Percentiles rank a stretch among this genome's conserved stretches.
Conservation (phyloP, 92 coral and sea anemone species). For the Porites evermanni region DNA sequence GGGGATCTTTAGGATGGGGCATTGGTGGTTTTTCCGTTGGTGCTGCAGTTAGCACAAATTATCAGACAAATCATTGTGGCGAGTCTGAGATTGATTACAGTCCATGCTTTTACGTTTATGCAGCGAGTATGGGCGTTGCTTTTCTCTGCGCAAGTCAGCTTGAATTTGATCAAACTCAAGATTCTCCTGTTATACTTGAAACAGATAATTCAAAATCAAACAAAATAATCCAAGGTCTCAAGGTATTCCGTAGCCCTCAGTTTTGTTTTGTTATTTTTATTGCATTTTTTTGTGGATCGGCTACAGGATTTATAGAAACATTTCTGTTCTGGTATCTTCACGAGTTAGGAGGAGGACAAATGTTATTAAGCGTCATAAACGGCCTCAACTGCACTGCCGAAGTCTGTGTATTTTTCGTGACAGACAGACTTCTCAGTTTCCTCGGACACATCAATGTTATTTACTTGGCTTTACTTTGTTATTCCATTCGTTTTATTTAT, state of each 20-base stretch:
- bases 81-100: slow-evolving; percentile 78
- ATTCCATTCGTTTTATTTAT: slow-evolving; percentile 80
- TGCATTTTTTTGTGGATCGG: slow-evolving; percentile 97
- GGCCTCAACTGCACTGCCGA: slow-evolving; percentile 95
- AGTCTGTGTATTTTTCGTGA: slow-evolving; percentile 80
- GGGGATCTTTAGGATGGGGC: slow-evolving; percentile 99
- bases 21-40: slow-evolving; percentile 96
- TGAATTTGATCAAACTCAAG: slow-evolving; percentile 59
- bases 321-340: slow-evolving; percentile 96
- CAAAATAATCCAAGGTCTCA: slow-evolving; percentile 61
- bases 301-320: slow-evolving; percentile 96
- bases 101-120: slow-evolving; percentile 90
- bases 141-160: slow-evolving; percentile 86
- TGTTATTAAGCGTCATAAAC: slow-evolving; percentile 85
- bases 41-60: slow-evolving; percentile 86
- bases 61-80: slow-evolving; percentile 73
- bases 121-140: slow-evolving; percentile 82
- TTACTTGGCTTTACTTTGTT: slow-evolving; percentile 82
- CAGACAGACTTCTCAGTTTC: slow-evolving; percentile 75
- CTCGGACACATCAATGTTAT: slow-evolving; percentile 88
- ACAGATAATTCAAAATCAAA: neutral
- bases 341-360: slow-evolving; percentile 93
- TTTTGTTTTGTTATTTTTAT: slow-evolving; percentile 88
- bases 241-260: slow-evolving; percentile 75
- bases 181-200: slow-evolving; percentile 18